Conservation (phyloP, 2,888 invertebrate genomes). For the Nudaria mundana region DNA sequence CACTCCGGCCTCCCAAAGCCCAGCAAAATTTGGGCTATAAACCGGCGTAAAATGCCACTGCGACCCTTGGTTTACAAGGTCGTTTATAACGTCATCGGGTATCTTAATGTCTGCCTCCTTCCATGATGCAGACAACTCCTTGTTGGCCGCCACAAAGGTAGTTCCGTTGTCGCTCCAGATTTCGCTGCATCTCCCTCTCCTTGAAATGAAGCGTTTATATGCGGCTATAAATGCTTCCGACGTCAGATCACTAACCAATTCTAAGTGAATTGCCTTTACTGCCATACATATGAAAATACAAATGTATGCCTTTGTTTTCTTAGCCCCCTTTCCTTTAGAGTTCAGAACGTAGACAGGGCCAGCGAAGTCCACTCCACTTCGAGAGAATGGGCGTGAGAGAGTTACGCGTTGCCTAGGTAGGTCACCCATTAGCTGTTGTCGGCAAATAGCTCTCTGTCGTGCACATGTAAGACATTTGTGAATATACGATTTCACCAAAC, state of each 20-base stretch:
- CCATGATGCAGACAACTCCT: neutral
- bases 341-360: too few species aligned
- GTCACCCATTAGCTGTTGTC: neutral
- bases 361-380: too few species aligned
- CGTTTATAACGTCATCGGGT: neutral
- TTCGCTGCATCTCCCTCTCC: too few species aligned
- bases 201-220: too few species aligned
- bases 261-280: neutral
- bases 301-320: neutral
- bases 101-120: neutral
- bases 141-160: neutral
- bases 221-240: too few species aligned
- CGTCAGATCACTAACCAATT: too few species aligned
- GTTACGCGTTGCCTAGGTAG: neutral
- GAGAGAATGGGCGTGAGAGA: neutral
- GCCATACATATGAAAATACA: neutral
- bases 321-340: too few species aligned
- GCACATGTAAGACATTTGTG: neutral
- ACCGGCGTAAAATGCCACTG: constrained; percentile 2
- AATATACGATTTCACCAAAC: neutral
- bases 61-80: neutral
- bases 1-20: neutral
- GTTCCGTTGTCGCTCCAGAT: too few species aligned
- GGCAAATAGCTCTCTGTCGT: neutral
- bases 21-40: neutral